A percentile compares a stretch with the other conserved stretches of the same genome.
Conservation (phyloP, 2,113 vertebrate genomes). For the Alethe diademata region DNA sequence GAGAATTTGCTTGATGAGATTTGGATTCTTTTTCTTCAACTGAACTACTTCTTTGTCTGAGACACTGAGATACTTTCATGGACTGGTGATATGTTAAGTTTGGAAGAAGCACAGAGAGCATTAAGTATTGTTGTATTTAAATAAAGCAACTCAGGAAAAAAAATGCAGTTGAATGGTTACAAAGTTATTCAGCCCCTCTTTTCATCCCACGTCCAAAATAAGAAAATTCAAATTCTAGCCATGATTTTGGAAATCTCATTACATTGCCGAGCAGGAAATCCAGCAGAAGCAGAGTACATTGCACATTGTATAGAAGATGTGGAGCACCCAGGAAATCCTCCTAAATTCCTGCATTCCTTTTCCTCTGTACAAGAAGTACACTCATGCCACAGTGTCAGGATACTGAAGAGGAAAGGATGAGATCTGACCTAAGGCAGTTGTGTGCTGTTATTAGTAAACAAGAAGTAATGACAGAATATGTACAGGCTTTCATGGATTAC, state of each 20-base stretch:
- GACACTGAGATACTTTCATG: not conserved
- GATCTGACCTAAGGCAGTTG: not conserved
- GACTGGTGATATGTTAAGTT: not conserved
- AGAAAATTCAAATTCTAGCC: not conserved
- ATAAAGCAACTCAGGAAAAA: not conserved
- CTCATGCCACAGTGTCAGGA: not conserved
- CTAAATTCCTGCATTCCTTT: not conserved
- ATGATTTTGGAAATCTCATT: not conserved
- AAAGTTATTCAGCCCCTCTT: not conserved
- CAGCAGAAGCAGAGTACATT: not conserved
- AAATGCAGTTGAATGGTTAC: not conserved
- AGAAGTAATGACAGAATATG: not conserved
- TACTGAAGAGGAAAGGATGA: not conserved
- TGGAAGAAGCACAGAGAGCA: not conserved
- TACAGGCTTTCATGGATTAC: slow-evolving; percentile 11
- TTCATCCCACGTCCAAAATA: not conserved
- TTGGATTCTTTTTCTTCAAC: not conserved
- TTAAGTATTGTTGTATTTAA: not conserved
- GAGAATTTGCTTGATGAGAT: not conserved
- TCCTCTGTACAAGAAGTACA: not conserved
- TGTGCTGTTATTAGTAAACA: not conserved
- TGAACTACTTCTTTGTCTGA: slow-evolving; percentile 1
- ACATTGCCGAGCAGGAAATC: not conserved
- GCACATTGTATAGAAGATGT: not conserved
- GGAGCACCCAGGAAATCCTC: not conserved